Evolutionary conservation across 2,888 invertebrate genomes (phyloP).

Genomic region (Zhuqinia jingwanae): DNA sequence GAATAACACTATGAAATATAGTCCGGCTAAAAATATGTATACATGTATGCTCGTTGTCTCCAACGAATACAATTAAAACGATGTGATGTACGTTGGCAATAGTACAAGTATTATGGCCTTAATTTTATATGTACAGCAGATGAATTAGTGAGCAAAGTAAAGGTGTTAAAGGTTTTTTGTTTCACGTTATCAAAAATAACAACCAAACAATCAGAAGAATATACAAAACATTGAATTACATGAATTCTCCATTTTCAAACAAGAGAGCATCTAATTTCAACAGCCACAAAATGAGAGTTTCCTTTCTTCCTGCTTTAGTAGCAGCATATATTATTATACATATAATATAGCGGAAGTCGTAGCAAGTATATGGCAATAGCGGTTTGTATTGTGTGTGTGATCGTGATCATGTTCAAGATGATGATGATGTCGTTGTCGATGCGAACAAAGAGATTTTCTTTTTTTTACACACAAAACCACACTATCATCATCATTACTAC

Average conservation of each 20-base stretch:
- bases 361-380: too few species aligned
- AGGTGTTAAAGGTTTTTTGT: slow-evolving; percentile 25
- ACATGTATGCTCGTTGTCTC: too few species aligned
- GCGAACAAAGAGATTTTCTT: not conserved
- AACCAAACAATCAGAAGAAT: not conserved
- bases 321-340: too few species aligned
- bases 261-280: slow-evolving; percentile 42
- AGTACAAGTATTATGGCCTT: too few species aligned
- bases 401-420: not conserved
- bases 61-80: too few species aligned
- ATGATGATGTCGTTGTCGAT: not conserved
- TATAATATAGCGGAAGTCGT: too few species aligned
- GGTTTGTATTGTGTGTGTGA: too few species aligned
- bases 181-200: not conserved
- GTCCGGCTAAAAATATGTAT: too few species aligned
- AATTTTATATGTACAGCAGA: too few species aligned
- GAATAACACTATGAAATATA: too few species aligned
- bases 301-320: not conserved
- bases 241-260: slow-evolving; percentile 48
- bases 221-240: not conserved
- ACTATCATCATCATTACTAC: not conserved
- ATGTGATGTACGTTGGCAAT: not conserved
- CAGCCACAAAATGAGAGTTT: slow-evolving; percentile 32
- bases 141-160: not conserved
- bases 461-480: not conserved